Percentiles rank a stretch among this genome's conserved stretches.
phyloP scores from a whole-genome alignment of 2,888 invertebrate species.

The Allolobophora icterica region DNA sequence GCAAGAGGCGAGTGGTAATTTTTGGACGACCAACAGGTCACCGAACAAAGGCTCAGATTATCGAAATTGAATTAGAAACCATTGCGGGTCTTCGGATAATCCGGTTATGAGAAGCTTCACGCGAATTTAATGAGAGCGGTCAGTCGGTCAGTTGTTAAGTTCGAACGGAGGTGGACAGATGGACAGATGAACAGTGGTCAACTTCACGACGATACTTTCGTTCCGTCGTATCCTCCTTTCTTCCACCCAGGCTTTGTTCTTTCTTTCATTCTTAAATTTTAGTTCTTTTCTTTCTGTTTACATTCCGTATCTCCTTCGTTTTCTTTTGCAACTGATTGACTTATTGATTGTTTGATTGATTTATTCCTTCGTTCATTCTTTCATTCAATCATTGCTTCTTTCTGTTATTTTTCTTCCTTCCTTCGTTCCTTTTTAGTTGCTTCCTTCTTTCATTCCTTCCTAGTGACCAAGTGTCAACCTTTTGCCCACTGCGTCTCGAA shows the following conservation, averaged over 20 bases:
- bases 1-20: neutral
- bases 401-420: too few relatives aligned
- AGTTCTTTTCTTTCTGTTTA: too few relatives aligned
- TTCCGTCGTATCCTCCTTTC: neutral
- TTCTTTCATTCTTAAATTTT: neutral
- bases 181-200: neutral
- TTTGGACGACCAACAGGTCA: neutral
- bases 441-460: too few relatives aligned
- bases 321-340: too few relatives aligned
- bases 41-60: neutral
- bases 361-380: too few relatives aligned
- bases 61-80: neutral
- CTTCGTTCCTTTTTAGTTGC: too few relatives aligned
- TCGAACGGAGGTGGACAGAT: neutral
- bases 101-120: neutral
- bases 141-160: neutral
- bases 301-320: too few relatives aligned
- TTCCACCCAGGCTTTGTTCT: neutral
- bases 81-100: neutral
- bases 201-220: neutral
- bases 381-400: too few relatives aligned
- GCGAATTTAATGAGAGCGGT: neutral
- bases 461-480: too few relatives aligned
- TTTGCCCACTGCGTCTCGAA: too few relatives aligned
- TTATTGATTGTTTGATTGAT: too few relatives aligned